Percentiles rank a stretch among this genome's conserved stretches.
These are phyloP conservation scores for Anisognathus igniventris DNA, from an alignment of 2,797 vertebrate genomes.

Conservation along the genomic window DNA sequence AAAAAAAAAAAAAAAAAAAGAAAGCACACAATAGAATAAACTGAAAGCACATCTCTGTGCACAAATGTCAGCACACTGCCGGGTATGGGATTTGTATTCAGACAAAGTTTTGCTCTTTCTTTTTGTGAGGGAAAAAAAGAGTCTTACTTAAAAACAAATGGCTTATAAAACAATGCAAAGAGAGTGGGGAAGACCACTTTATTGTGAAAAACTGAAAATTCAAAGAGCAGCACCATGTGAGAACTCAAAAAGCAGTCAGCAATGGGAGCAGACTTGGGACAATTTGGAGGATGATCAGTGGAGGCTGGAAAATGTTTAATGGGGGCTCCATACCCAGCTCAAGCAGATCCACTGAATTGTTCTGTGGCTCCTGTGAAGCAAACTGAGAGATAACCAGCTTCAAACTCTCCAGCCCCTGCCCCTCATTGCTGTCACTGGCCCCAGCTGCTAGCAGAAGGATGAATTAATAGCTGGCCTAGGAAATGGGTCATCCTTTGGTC, in stretches of 20 bases:
- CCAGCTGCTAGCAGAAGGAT: neutral
- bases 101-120: slow-evolving; percentile 46
- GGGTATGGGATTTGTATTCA: slow-evolving; percentile 57
- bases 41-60: slow-evolving; percentile 41
- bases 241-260: neutral
- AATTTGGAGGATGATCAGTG: neutral
- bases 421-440: neutral
- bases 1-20: neutral
- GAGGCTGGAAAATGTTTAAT: neutral
- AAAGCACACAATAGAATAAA: slow-evolving; percentile 55
- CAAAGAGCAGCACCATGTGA: slow-evolving; percentile 19
- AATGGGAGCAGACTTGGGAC: neutral
- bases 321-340: neutral
- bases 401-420: neutral
- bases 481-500: neutral
- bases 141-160: slow-evolving; percentile 60
- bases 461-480: neutral
- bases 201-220: slow-evolving; percentile 50
- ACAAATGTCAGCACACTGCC: slow-evolving; percentile 61
- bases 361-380: neutral
- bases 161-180: slow-evolving; percentile 60
- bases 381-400: neutral
- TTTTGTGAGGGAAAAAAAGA: neutral
- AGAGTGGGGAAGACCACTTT: slow-evolving; percentile 31
- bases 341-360: neutral